phyloP scores from a whole-genome alignment of 2,113 vertebrate species.

The Meriones unguiculatus region DNA sequence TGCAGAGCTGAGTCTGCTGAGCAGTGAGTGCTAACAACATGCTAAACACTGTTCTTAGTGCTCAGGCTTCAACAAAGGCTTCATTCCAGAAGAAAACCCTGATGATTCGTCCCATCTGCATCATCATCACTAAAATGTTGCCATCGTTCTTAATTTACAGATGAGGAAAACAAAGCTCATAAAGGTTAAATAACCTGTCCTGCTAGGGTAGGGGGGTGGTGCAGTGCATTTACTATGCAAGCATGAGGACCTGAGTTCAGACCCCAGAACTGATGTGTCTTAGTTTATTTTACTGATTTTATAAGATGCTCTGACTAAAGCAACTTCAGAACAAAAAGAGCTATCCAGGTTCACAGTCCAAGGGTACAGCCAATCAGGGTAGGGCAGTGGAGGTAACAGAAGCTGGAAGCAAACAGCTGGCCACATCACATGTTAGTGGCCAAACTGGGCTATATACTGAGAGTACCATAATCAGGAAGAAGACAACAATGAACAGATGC shows the following conservation, averaged over 20 bases:
- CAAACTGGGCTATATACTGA: background rate
- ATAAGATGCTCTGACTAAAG: background rate
- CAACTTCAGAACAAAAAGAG: background rate
- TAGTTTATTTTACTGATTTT: background rate
- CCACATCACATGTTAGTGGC: background rate
- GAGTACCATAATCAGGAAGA: background rate
- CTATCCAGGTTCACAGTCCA: background rate
- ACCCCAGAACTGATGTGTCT: background rate
- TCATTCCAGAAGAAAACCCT: background rate
- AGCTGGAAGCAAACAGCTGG: background rate
- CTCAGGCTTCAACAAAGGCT: background rate
- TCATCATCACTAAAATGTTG: background rate
- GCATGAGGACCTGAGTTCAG: background rate
- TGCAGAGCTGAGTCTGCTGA: background rate
- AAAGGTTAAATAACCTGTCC: background rate
- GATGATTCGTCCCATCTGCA: background rate
- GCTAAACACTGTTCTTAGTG: background rate
- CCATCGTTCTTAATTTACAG: background rate
- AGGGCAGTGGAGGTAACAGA: too few species aligned
- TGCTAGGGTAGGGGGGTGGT: background rate
- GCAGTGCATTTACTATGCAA: background rate
- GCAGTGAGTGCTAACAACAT: background rate
- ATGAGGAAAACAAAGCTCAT: background rate
- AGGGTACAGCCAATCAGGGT: background rate
- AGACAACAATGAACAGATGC: background rate